Evolutionary conservation across 2,113 vertebrate species (phyloP), one percentile per base, ranked within the genome.

Genomic region (Xenopus borealis): DNA sequence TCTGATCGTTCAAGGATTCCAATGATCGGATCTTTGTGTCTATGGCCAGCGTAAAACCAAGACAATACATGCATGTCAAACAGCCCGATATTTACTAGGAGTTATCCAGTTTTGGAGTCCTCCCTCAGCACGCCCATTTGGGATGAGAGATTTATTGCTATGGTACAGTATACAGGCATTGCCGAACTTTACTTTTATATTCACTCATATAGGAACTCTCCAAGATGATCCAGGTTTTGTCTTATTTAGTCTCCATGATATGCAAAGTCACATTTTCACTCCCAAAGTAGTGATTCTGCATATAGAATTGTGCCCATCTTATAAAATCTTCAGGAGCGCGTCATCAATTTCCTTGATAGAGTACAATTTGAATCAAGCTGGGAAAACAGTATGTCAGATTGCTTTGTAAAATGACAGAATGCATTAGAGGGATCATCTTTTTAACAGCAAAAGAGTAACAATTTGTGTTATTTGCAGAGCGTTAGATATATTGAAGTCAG

Each of bases 321-420:
- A 69, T 44, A 59, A 63, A 62, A 75, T 68, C 65, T 75, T 59
- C 66, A 75, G 68, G 73, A 75, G 58, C 66, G n/a, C 58, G 67
- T 58, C 62, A 70, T 64, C 64, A 70, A 69, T 69, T 75, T 27
- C 53, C 66, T 75, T 69, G 62, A 67, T 62, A 68, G 73, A 69
- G 65, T 62, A 69, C 73, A 69, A 75, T 75, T 75, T 75, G 66
- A 44, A 75, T 75, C 73, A 75, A 75, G 73, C 73, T 75, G 73
- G 58, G 72, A 69, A 69, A 75, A 75, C 65, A 62, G 65, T 75
- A 62, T 69, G 66, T 75, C 73, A 75, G 66, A 75, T 75, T 69
- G 72, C 57, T 68, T 69, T 75, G 57, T 61, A 62, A 68, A 75
- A 75, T 75, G 23, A 75, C 33, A 75, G 65, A 69, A 47, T 52